These are phyloP conservation scores for Pollenia angustigena DNA, from an alignment of 2,888 invertebrate species.

Conservation along the genomic window DNA sequence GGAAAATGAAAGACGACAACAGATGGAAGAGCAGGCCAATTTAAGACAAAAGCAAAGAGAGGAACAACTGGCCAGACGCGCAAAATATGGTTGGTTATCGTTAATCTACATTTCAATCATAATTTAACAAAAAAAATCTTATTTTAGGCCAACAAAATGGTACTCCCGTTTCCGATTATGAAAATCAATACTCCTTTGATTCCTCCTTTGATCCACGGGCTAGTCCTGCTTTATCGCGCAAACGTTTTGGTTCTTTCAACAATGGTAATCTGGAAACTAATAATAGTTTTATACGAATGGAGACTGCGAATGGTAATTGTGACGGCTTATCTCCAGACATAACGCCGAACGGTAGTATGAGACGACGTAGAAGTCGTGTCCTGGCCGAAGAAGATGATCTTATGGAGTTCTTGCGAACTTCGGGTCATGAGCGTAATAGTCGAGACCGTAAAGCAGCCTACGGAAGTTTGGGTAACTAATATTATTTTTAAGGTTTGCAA, in stretches of 20 bases:
- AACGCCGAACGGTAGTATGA: conserved; percentile 94
- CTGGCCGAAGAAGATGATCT: conserved; percentile 93
- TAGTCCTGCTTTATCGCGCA: conserved; percentile 88
- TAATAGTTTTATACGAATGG: conserved; percentile 79
- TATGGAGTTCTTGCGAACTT: conserved; percentile 93
- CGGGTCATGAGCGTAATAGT: conserved; percentile 89
- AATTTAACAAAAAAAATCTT: conserved; percentile 14
- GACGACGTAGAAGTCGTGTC: conserved; percentile 91
- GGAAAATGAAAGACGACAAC: conserved; percentile 93
- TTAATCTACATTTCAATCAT: background rate
- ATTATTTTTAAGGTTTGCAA: background rate
- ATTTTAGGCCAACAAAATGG: conserved; percentile 88
- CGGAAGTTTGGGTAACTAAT: conserved; percentile 90
- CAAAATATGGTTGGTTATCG: conserved; percentile 86
- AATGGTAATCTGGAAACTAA: conserved; percentile 82
- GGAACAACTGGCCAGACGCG: conserved; percentile 88
- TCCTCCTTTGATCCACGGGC: conserved; percentile 91
- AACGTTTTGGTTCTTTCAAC: conserved; percentile 88
- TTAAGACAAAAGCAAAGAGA: conserved; percentile 90
- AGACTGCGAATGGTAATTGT: conserved; percentile 76
- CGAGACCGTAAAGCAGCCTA: conserved; percentile 90
- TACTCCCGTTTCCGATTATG: conserved; percentile 90
- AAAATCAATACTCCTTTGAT: conserved; percentile 90
- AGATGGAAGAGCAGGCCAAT: conserved; percentile 94
- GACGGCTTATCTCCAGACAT: conserved; percentile 87